Conservation (phyloP, 2,797 vertebrate genomes). For the Takifugu ocellatus region DNA sequence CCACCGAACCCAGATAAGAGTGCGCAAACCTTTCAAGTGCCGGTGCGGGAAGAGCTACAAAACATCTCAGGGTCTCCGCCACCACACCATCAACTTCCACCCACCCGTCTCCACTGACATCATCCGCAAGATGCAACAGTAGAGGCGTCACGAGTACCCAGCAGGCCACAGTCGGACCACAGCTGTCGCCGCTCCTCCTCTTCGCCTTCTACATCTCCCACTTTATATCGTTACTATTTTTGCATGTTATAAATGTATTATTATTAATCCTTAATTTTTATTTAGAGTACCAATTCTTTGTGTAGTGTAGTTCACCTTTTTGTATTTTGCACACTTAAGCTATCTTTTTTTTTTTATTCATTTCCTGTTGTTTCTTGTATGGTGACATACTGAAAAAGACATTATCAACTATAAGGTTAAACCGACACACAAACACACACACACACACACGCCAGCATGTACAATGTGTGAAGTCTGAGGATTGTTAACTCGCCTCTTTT, state of each 20-base stretch:
- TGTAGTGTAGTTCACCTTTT: conserved; percentile 87
- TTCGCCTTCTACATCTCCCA: conserved; percentile 17
- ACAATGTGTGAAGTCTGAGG: conserved; percentile 12
- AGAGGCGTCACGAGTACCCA: conserved; percentile 63
- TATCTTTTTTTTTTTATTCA: conserved; percentile 75
- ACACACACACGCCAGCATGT: conserved; percentile 24
- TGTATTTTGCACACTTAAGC: conserved; percentile 97
- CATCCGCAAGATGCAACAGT: conserved; percentile 97
- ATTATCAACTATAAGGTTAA: not conserved
- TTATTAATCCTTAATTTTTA: conserved; percentile 58
- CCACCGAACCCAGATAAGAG: conserved; percentile 95
- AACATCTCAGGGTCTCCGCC: conserved; percentile 97
- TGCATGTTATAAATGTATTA: conserved; percentile 81
- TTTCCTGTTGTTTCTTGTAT: conserved; percentile 63
- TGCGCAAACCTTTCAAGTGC: conserved; percentile 98
- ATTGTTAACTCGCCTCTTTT: conserved; percentile 6
- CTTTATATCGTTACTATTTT: conserved; percentile 68
- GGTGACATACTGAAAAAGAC: too few relatives aligned
- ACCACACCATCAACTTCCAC: conserved; percentile 99
- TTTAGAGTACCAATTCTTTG: conserved; percentile 83
- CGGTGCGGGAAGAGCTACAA: conserved; percentile 99
- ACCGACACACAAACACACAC: not conserved
- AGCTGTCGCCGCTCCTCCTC: conserved; percentile 79
- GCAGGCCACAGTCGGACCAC: conserved; percentile 62
- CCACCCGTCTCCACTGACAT: conserved; percentile 92